Conservation (phyloP, 2,797 vertebrate species). For the Gallinago solitaria region DNA sequence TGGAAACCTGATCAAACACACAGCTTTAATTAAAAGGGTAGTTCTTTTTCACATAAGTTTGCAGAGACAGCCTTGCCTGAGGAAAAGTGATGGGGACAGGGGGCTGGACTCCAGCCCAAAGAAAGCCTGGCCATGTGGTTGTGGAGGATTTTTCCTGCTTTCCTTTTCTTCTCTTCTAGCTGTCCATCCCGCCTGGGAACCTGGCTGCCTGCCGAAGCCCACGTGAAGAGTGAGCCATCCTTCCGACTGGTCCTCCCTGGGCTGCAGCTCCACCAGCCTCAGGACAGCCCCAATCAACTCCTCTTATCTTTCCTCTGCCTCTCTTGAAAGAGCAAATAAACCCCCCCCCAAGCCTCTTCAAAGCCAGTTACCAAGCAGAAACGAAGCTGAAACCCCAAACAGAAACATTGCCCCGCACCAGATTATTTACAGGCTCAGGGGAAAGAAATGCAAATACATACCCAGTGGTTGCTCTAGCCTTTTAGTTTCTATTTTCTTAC, state of each 20-base stretch:
- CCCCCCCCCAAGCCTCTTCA: background rate
- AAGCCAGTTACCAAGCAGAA: background rate
- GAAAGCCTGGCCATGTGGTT: background rate
- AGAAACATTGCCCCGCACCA: background rate
- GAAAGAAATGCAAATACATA: background rate
- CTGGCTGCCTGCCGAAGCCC: background rate
- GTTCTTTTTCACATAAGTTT: background rate
- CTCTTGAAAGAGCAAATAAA: background rate
- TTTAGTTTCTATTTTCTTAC: conserved; percentile 38
- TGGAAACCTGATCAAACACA: background rate
- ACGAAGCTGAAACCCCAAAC: background rate
- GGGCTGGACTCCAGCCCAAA: background rate
- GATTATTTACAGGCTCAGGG: background rate
- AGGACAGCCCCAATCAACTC: background rate
- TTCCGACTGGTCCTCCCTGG: rapidly evolving
- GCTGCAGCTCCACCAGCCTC: background rate
- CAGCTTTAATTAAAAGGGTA: background rate
- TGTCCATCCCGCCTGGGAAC: background rate
- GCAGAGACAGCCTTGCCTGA: background rate
- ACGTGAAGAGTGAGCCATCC: rapidly evolving
- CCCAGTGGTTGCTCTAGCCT: background rate
- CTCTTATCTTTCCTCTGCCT: background rate
- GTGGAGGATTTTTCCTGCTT: background rate
- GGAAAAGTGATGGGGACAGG: background rate
- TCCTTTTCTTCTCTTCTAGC: background rate